phyloP scores from a whole-genome alignment of 2,888 invertebrate genomes.

The Sclerodermus sp. region DNA sequence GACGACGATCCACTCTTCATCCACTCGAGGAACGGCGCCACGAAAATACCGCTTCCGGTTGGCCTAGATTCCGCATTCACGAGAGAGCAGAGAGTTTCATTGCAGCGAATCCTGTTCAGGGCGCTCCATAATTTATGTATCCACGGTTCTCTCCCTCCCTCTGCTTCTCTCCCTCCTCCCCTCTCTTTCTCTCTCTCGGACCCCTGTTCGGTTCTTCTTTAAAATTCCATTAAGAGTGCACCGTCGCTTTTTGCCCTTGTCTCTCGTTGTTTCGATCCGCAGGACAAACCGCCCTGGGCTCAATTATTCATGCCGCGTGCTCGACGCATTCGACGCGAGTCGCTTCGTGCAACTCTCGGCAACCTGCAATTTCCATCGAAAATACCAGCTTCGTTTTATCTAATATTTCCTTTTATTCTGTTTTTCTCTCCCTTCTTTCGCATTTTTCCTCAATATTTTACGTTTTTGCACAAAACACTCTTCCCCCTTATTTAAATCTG shows the following conservation, averaged over 20 bases:
- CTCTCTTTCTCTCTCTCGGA: constrained; percentile 13
- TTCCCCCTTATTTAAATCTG: too few relatives aligned
- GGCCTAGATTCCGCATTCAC: constrained; percentile 33
- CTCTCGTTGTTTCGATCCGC: not conserved
- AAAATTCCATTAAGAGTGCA: constrained; percentile 36
- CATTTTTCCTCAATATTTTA: too few relatives aligned
- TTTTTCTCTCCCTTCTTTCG: too few relatives aligned
- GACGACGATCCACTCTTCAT: constrained; percentile 14
- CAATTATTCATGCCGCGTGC: too few relatives aligned
- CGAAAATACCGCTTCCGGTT: constrained; percentile 40
- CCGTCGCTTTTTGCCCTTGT: constrained; percentile 18
- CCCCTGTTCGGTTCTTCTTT: constrained; percentile 29
- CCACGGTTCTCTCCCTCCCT: constrained; percentile 20
- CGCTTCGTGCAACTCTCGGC: too few relatives aligned
- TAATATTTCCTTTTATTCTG: too few relatives aligned
- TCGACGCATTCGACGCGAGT: too few relatives aligned
- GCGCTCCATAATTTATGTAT: constrained; percentile 36
- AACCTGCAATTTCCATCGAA: too few relatives aligned
- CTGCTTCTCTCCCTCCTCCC: constrained; percentile 19
- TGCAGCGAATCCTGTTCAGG: constrained; percentile 34
- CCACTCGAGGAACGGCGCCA: constrained; percentile 28
- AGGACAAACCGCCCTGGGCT: too few relatives aligned
- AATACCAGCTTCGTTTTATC: too few relatives aligned
- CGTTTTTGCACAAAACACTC: too few relatives aligned
- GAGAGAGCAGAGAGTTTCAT: too few relatives aligned